Percentiles rank a stretch among this genome's conserved stretches.
Evolutionary conservation across 2,797 vertebrate genomes (phyloP).

Genomic region (Borostomias antarcticus): DNA sequence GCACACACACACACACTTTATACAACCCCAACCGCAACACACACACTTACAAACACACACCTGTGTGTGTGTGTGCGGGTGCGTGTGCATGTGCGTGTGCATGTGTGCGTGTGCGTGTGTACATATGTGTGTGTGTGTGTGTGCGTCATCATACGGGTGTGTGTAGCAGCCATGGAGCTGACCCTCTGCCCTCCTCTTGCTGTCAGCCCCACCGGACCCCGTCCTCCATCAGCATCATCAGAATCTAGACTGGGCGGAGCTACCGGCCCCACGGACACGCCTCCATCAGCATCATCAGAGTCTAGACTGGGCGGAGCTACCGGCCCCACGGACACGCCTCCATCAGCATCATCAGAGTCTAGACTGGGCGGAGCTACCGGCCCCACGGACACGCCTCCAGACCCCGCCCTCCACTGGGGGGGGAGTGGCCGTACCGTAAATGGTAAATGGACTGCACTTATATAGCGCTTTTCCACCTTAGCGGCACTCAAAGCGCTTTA

Average conservation of each 20-base stretch:
- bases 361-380: background rate
- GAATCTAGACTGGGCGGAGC: constrained; percentile 54
- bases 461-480: no score
- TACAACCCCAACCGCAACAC: background rate
- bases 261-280: background rate
- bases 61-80: background rate
- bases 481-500: no score
- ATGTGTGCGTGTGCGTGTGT: background rate
- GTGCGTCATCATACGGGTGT: no score
- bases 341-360: background rate
- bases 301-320: constrained; percentile 46
- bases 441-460: no score
- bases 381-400: background rate
- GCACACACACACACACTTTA: background rate
- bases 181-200: background rate
- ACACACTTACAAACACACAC: background rate
- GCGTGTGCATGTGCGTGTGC: background rate
- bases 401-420: background rate
- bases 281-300: constrained; percentile 60
- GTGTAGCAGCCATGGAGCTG: background rate
- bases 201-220: constrained; percentile 67
- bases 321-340: background rate
- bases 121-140: background rate
- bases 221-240: constrained; percentile 74
- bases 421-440: no score